Conservation (phyloP, 2,888 invertebrate genomes). For the Acanthococcus lagerstroemiae region DNA sequence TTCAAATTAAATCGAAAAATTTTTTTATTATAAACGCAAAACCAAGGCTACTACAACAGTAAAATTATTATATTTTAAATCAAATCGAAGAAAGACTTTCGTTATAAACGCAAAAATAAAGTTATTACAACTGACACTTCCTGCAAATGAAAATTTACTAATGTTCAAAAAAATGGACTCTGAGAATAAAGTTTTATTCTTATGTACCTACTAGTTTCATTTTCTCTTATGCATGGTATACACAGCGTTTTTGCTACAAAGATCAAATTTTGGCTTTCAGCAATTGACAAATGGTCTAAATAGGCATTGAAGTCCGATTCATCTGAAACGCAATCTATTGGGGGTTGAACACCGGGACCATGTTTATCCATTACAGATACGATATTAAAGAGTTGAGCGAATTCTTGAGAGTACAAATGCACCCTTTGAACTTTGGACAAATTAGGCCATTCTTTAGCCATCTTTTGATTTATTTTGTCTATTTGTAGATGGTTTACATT, state of each 20-base stretch:
- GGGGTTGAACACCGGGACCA: not conserved
- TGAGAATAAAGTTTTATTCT: not conserved
- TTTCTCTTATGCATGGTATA: too few relatives aligned
- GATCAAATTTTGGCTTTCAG: too few relatives aligned
- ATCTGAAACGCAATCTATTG: not conserved
- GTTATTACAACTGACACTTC: not conserved
- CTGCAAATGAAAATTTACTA: not conserved
- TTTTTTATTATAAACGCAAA: too few relatives aligned
- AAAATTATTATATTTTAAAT: not conserved
- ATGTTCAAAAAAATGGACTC: not conserved
- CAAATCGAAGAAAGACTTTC: not conserved
- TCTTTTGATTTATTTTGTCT: too few relatives aligned
- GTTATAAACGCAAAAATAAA: not conserved
- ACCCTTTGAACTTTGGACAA: not conserved
- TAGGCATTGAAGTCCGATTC: not conserved
- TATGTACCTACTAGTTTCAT: not conserved
- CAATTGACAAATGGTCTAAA: not conserved
- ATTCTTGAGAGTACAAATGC: too few relatives aligned
- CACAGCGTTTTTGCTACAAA: too few relatives aligned
- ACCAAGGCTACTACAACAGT: too few relatives aligned
- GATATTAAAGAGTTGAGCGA: not conserved
- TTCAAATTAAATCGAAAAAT: too few relatives aligned
- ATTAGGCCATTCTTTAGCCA: too few relatives aligned
- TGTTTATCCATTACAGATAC: not conserved
- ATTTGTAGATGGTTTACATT: too few relatives aligned